These are phyloP conservation scores for Rhogogaster chlorosoma DNA, from an alignment of 2,888 invertebrate genomes.

Conservation along the genomic window DNA sequence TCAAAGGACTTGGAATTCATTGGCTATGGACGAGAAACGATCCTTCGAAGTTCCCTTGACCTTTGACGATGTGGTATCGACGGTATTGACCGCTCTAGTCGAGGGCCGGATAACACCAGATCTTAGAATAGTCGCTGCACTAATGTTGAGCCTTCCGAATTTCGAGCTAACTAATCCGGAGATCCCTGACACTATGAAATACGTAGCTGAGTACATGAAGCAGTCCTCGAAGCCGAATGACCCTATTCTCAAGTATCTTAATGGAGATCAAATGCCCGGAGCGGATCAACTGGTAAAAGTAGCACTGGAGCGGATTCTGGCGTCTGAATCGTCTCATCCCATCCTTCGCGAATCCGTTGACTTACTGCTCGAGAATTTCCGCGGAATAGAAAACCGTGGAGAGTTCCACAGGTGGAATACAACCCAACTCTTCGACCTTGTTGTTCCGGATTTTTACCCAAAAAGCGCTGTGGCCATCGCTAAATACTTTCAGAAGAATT, in stretches of 20 bases:
- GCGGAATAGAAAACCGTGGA: neutral
- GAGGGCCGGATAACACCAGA: no score
- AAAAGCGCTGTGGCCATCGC: constrained; percentile 18
- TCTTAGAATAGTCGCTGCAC: neutral
- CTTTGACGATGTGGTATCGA: no score
- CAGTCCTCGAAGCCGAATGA: constrained; percentile 32
- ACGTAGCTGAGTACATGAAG: constrained; percentile 50
- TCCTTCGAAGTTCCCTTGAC: no score
- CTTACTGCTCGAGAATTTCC: constrained; percentile 50
- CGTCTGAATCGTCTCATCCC: constrained; percentile 38
- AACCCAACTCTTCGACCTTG: constrained; percentile 1
- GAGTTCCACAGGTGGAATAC: constrained; percentile 3
- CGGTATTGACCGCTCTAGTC: no score
- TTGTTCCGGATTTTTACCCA: constrained; percentile 47
- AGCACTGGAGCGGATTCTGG: constrained; percentile 53
- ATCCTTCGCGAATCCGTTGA: constrained; percentile 49
- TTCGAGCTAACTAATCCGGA: constrained; percentile 55
- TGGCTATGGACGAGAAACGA: neutral
- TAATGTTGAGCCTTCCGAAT: constrained; percentile 41
- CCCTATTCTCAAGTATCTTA: constrained; percentile 47
- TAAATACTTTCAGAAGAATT: neutral
- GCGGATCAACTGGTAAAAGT: constrained; percentile 41
- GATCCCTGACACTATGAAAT: constrained; percentile 47
- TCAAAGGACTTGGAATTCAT: neutral
- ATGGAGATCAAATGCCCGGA: constrained; percentile 25